Conservation (phyloP, 2,113 vertebrate species). For the Anolis sagrei region DNA sequence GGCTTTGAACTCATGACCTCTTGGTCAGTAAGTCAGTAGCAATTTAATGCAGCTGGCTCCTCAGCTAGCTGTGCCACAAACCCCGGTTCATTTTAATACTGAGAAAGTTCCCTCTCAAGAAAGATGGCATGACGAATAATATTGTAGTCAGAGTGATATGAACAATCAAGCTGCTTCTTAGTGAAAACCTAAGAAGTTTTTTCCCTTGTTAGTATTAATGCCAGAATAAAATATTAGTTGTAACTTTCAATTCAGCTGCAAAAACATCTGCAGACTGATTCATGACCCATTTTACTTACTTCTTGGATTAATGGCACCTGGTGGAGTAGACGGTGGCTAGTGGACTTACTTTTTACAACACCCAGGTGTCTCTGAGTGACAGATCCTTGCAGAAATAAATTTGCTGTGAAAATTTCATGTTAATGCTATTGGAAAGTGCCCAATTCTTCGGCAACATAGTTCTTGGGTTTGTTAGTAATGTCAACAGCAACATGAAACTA, state of each 20-base stretch:
- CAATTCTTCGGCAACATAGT: slow-evolving; percentile 34
- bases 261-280: background rate
- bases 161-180: background rate
- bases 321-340: background rate
- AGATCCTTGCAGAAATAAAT: slow-evolving; percentile 18
- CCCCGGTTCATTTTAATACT: slow-evolving; percentile 22
- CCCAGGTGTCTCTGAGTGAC: background rate
- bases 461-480: slow-evolving; percentile 31
- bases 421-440: slow-evolving; percentile 34
- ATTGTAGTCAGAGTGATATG: slow-evolving; percentile 4
- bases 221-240: slow-evolving; percentile 23
- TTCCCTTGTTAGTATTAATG: slow-evolving; percentile 12
- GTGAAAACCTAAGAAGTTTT: slow-evolving; percentile 23
- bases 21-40: no score
- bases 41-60: no score
- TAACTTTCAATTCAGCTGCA: slow-evolving; percentile 6
- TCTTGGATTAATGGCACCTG: background rate
- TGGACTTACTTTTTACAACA: slow-evolving; percentile 11
- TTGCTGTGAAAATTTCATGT: slow-evolving; percentile 14
- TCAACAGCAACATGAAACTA: slow-evolving; percentile 27
- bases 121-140: slow-evolving; percentile 20
- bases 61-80: no score
- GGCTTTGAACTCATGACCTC: no score
- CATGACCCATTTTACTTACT: slow-evolving; percentile 32
- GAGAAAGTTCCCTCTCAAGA: slow-evolving; percentile 2